These are phyloP conservation scores for Parnassius mnemosyne DNA, from an alignment of 2,888 invertebrate species.

Conservation along the genomic window DNA sequence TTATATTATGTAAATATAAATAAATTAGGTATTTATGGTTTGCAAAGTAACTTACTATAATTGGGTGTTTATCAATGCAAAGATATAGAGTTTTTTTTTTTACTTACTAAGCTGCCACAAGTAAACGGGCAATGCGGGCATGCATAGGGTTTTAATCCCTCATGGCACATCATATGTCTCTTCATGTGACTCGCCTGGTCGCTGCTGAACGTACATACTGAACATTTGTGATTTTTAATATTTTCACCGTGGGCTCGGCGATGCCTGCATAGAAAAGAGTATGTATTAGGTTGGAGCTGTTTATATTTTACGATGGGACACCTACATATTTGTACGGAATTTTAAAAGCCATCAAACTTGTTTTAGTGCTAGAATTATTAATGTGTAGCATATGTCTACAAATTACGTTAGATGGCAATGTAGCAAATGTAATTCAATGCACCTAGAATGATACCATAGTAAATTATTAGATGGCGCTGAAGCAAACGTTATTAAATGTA, in stretches of 20 bases:
- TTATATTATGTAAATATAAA: too few relatives aligned
- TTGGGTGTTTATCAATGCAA: too few relatives aligned
- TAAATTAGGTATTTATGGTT: too few relatives aligned
- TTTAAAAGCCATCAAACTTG: too few relatives aligned
- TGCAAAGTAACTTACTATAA: too few relatives aligned
- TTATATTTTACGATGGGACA: too few relatives aligned
- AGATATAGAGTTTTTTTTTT: too few relatives aligned
- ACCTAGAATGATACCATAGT: too few relatives aligned
- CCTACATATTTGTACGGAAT: too few relatives aligned
- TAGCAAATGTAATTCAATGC: background rate
- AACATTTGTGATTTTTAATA: constrained; percentile 81
- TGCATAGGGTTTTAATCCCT: constrained; percentile 89
- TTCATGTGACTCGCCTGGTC: constrained; percentile 85
- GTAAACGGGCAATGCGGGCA: constrained; percentile 91
- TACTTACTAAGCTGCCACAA: constrained; percentile 87
- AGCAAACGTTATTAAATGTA: background rate
- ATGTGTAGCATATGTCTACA: too few relatives aligned
- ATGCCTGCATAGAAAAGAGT: constrained; percentile 70
- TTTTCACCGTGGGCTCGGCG: constrained; percentile 76
- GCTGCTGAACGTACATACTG: constrained; percentile 85
- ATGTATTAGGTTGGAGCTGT: too few relatives aligned
- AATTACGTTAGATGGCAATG: constrained; percentile 3
- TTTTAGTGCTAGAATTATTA: too few relatives aligned
- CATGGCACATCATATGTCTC: constrained; percentile 89
- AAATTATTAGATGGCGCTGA: constrained; percentile 4